A percentile compares a stretch with the other conserved stretches of the same genome.
Conservation (phyloP, 2,797 vertebrate species). For the Macroramphosus scolopax region DNA sequence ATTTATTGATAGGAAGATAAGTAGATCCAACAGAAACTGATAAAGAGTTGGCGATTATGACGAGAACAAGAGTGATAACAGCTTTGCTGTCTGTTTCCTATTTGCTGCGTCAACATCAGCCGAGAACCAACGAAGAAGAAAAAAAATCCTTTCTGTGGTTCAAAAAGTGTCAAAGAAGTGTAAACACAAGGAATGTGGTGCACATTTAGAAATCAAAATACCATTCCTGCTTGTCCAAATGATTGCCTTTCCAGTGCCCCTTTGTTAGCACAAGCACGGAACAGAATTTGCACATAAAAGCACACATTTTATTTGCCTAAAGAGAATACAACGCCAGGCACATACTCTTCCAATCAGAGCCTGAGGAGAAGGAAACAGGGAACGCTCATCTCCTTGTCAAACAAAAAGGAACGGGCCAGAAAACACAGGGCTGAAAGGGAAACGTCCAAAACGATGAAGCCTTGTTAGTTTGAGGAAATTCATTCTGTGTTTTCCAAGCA, state of each 20-base stretch:
- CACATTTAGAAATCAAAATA: constrained; percentile 52
- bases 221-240: constrained; percentile 43
- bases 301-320: constrained; percentile 37
- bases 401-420: constrained; percentile 52
- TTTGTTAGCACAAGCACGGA: constrained; percentile 17
- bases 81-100: constrained; percentile 47
- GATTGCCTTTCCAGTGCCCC: constrained; percentile 31
- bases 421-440: constrained; percentile 48
- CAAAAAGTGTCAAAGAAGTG: constrained; percentile 43
- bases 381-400: constrained; percentile 60
- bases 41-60: too few relatives aligned
- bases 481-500: constrained; percentile 59
- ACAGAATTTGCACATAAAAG: constrained; percentile 43
- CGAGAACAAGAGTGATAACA: constrained; percentile 19
- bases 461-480: constrained; percentile 51
- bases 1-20: constrained; percentile 21
- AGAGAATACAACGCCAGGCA: constrained; percentile 51
- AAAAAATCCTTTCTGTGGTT: constrained; percentile 1
- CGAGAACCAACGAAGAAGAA: neutral
- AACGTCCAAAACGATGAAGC: constrained; percentile 59
- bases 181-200: constrained; percentile 46
- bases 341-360: constrained; percentile 62
- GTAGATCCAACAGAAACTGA: too few relatives aligned
- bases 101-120: constrained; percentile 39
- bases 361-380: constrained; percentile 17